Evolutionary conservation across 2,113 vertebrate genomes (phyloP), one percentile per base, ranked within the genome.

Genomic region (Spilogale gracilis): DNA sequence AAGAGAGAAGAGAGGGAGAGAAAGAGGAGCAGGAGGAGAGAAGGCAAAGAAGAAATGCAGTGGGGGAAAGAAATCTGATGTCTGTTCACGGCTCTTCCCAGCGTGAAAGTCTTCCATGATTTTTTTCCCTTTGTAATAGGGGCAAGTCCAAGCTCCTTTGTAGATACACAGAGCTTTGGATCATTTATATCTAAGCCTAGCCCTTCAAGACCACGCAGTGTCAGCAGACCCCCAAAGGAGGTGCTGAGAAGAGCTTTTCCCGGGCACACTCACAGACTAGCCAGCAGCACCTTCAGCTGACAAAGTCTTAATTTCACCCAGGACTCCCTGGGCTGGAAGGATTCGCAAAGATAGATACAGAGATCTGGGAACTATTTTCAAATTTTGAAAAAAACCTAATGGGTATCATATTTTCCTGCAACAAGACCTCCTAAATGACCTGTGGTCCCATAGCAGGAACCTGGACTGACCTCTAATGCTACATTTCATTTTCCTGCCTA

Each of bases 191-290:
- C n/a, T 85, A 87, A 91, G 74, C 9, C 38, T 18, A 45, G 60
- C 30, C 30, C 52, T 21, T 0, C 45, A 43, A 74, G 67, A 58
- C 67, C 32, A 69, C 7, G 45, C 63, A 73, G 21, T 2, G 11
- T n/a, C 63, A 56, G 3, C 38, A 63, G n/a, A 11, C 25, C 38
- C 43, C 61, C 11, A 30, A 1, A 14, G n/a, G 60, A 73, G 85
- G 9, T 52, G 52, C 12, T 5, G 20, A 87, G 61, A 63, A 90
- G 21, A 80, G 30, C 2, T 20, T 17, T 30, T 32, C 50, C 54
- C 18, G 2, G 0, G 6, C 43, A 16, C 1, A 1, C 21, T n/a
- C 12, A 25, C 1, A 6, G 30, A 18, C n/a, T 10, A 63, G 16
- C 32, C 50, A 61, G 9, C 17, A 45, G 2, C 73, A 5, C 20